A percentile compares a stretch with the other conserved stretches of the same genome.
Evolutionary conservation across 2,888 invertebrate genomes (phyloP).

Genomic region (Lamellibrachia satsuma): DNA sequence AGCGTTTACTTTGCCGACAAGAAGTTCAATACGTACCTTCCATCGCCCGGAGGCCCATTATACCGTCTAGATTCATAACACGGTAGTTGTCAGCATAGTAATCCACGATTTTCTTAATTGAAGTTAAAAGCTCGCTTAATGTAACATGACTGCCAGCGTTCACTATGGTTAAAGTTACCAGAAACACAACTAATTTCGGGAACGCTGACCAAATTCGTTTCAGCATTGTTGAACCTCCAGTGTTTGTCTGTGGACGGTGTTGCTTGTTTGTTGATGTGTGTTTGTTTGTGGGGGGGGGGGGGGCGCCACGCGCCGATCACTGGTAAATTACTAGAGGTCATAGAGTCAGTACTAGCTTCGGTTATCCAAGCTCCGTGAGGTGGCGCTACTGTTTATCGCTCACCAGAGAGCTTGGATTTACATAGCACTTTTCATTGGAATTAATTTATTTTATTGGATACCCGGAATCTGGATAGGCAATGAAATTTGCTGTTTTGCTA

Average conservation of each 20-base stretch:
- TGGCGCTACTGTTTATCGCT: no score
- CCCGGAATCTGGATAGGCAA: no score
- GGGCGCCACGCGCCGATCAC: not conserved
- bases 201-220: not conserved
- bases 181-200: not conserved
- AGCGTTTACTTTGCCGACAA: no score
- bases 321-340: not conserved
- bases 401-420: no score
- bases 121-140: not conserved
- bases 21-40: conserved; percentile 48
- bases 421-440: no score
- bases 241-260: not conserved
- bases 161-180: not conserved
- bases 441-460: no score
- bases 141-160: not conserved
- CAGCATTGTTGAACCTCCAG: not conserved
- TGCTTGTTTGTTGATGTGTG: not conserved
- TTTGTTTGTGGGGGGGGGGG: not conserved
- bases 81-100: conserved; percentile 50
- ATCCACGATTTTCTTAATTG: conserved; percentile 31
- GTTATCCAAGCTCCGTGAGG: no score
- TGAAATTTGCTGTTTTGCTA: no score
- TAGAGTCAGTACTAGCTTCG: not conserved
- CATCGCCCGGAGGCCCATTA: conserved; percentile 54
- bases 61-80: conserved; percentile 55